A percentile compares a stretch with the other conserved stretches of the same genome.
These are phyloP conservation scores for Drosophila burlai DNA, from an alignment of 1,140 invertebrate genomes.

Conservation along the genomic window DNA sequence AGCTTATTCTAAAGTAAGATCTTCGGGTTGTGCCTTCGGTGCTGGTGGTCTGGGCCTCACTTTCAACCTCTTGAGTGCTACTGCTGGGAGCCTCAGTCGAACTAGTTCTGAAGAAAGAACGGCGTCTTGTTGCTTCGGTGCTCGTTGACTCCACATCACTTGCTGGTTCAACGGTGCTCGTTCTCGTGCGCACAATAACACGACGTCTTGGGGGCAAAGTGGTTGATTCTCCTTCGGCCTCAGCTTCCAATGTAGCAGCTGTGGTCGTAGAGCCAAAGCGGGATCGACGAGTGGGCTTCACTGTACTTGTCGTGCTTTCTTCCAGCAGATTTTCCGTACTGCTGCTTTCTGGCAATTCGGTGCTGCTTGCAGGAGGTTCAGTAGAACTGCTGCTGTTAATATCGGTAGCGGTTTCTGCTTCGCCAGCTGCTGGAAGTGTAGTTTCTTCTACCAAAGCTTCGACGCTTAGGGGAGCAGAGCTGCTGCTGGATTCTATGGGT, in stretches of 20 bases:
- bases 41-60: neutral
- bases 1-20: conserved; percentile 1
- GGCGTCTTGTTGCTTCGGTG: conserved; percentile 15
- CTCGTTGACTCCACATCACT: neutral
- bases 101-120: conserved; percentile 11
- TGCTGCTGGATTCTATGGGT: conserved; percentile 10
- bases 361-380: conserved; percentile 15
- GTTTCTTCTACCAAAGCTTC: conserved; percentile 15
- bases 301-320: conserved; percentile 6
- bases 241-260: neutral
- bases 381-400: conserved; percentile 4
- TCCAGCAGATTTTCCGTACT: neutral
- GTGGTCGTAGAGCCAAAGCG: conserved; percentile 6
- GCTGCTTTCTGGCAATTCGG: conserved; percentile 2
- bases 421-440: neutral
- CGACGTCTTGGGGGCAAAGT: conserved; percentile 6
- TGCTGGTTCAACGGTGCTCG: conserved; percentile 10
- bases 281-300: conserved; percentile 3
- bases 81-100: conserved; percentile 2
- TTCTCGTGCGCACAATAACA: conserved; percentile 13
- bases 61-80: neutral
- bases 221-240: conserved; percentile 6
- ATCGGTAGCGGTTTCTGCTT: neutral
- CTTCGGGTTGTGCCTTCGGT: conserved; percentile 1
- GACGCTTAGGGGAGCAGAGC: neutral